Percentiles rank a stretch among this genome's conserved stretches.
These are phyloP conservation scores for Athalia cordata DNA, from an alignment of 2,888 invertebrate species.

Conservation along the genomic window DNA sequence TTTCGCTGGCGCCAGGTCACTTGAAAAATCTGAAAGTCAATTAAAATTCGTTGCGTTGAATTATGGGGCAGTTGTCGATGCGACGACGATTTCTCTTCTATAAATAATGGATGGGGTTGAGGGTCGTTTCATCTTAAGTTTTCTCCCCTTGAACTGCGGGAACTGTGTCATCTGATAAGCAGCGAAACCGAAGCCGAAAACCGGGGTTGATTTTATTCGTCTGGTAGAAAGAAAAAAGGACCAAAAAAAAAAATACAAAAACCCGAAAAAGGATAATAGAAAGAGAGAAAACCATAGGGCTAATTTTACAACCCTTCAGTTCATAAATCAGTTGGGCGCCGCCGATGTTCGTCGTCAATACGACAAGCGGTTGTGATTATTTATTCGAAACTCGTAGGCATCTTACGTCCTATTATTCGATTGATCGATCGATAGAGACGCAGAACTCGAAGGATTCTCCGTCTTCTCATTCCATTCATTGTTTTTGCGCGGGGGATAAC, in stretches of 20 bases:
- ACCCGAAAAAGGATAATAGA: not conserved
- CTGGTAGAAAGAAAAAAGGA: not conserved
- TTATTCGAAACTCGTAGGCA: not conserved
- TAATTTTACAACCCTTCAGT: constrained; percentile 32
- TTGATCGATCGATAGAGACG: no score
- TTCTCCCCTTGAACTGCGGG: constrained; percentile 29
- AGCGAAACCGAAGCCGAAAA: constrained; percentile 32
- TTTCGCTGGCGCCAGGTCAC: no score
- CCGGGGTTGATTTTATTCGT: constrained; percentile 41
- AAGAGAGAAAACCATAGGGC: not conserved
- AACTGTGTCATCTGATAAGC: constrained; percentile 48
- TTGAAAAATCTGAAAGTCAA: not conserved
- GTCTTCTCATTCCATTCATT: not conserved
- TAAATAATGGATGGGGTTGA: constrained; percentile 39
- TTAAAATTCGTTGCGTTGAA: not conserved
- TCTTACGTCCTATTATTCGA: not conserved
- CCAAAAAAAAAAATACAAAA: no score
- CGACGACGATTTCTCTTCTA: not conserved
- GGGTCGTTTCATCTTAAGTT: constrained; percentile 28
- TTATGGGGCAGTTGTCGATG: not conserved
- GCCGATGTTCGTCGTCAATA: constrained; percentile 20
- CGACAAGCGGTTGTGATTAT: constrained; percentile 22
- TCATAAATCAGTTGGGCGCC: constrained; percentile 41
- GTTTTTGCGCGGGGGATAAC: not conserved
- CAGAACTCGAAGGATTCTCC: not conserved